Base-by-base conservation (phyloP, 2,113 vertebrate genomes). In the Protobothrops flavoviridis region DNA sequence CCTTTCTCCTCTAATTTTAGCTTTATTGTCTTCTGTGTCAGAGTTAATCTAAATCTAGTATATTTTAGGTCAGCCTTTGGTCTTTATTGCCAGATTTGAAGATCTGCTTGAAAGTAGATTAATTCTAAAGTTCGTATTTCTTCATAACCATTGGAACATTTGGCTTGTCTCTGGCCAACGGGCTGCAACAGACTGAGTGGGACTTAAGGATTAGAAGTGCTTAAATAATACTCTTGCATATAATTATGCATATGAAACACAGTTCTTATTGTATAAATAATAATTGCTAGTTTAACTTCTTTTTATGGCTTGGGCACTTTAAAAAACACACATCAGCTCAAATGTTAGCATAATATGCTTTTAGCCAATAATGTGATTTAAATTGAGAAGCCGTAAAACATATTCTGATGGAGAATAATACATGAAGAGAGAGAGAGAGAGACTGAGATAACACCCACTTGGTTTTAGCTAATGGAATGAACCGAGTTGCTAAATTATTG, bases 401-500 rank as follows among this genome's bases (percentile, higher is more conserved):
- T 90, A n/a, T 87, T 87, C 45, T 64, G 92, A 90, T 90, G 81
- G 45, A 93, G 92, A 93, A 57, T 90, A 64, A 90, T 90, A 90
- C 33, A n/a, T 21, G 8, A 3, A 86, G 50, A 29, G 6, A 6
- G 39, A 9, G 4, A 48, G 10, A 85, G 39, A 61, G 11, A 29
- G 39, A 69, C 29, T 55, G 12, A 61, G 26, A 61, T n/a, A 61
- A 86, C 43, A 89, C 39, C 29, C 69, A 5, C 12, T n/a, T n/a
- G 13, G 45, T 90, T 85, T 85, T 50, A 94, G 86, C 87, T 91
- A 91, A 91, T 91, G 69, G 90, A 85, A 89, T 55, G 91, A 93
- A 56, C 88, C 90, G 95, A 97, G 96, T 92, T 97, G 97, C 96
- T 97, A 96, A 97, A 96, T 96, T 95, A 97, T 81, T 85, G 50